Conservation (phyloP, 2,797 vertebrate species). For the Xenentodon cancila region DNA sequence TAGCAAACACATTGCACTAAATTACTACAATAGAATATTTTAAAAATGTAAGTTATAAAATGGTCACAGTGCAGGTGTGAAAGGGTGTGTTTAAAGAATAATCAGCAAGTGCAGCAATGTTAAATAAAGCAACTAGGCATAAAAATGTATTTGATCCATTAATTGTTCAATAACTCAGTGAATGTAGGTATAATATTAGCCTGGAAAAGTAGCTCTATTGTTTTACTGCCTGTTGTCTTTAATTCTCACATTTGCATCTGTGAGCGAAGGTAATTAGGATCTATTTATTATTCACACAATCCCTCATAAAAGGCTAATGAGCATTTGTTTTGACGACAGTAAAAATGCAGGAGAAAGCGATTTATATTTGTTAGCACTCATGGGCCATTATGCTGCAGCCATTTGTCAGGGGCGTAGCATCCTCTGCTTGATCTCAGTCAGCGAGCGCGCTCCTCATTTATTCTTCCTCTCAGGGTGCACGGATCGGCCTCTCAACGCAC, state of each 20-base stretch:
- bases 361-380: conserved; percentile 82
- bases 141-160: conserved; percentile 51
- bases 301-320: conserved; percentile 82
- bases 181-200: conserved; percentile 40
- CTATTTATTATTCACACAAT: conserved; percentile 82
- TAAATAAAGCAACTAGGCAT: conserved; percentile 40
- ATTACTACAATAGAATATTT: too few species aligned
- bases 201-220: conserved; percentile 41
- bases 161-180: conserved; percentile 60
- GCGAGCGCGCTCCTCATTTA: conserved; percentile 32
- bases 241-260: conserved; percentile 77
- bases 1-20: too few species aligned
- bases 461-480: conserved; percentile 33
- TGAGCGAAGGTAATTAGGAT: conserved; percentile 80
- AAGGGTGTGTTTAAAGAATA: conserved; percentile 10
- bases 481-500: conserved; percentile 9
- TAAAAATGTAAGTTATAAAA: too few species aligned
- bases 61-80: neutral
- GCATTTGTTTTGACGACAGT: conserved; percentile 84
- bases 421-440: conserved; percentile 45
- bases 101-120: conserved; percentile 25
- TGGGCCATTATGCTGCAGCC: conserved; percentile 76
- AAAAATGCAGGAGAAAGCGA: conserved; percentile 78
- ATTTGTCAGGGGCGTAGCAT: conserved; percentile 71
- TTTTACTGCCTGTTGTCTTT: conserved; percentile 65